Conservation (phyloP, 2,797 vertebrate genomes). For the Eulemur coronatus region DNA sequence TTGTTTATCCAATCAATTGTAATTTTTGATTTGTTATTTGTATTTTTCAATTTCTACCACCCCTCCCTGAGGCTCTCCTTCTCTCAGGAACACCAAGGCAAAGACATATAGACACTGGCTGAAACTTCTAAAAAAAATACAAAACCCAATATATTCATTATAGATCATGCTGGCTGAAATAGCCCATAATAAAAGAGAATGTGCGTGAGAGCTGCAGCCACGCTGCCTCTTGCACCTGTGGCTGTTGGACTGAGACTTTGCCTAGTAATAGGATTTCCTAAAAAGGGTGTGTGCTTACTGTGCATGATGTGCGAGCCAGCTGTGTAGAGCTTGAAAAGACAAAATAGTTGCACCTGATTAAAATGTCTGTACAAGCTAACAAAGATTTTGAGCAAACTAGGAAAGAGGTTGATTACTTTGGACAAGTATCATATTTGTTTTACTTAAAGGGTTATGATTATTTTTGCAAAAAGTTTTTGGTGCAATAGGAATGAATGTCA, state of each 20-base stretch:
- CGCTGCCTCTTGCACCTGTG: conserved; percentile 79
- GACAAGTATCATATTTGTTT: conserved; percentile 25
- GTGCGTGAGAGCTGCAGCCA: conserved; percentile 72
- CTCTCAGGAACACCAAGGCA: conserved; percentile 70
- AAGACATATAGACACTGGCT: conserved; percentile 73
- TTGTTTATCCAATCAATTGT: conserved; percentile 91
- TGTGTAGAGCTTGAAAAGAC: not conserved
- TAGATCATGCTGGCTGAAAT: conserved; percentile 69
- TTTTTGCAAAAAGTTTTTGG: not conserved
- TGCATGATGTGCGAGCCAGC: conserved; percentile 57
- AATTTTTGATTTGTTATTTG: conserved; percentile 92
- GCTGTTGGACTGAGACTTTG: conserved; percentile 76
- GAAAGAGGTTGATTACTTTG: conserved; percentile 51
- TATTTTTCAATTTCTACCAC: conserved; percentile 88
- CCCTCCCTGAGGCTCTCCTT: conserved; percentile 82
- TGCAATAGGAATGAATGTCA: not conserved
- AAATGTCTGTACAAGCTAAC: conserved; percentile 39
- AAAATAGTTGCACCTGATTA: conserved; percentile 60
- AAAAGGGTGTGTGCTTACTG: conserved; percentile 61
- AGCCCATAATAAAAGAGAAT: conserved; percentile 65
- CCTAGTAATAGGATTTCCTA: conserved; percentile 75
- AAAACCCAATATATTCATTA: conserved; percentile 70
- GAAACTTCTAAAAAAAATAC: conserved; percentile 66
- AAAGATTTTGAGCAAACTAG: conserved; percentile 47
- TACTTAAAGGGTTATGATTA: not conserved